A percentile compares a stretch with the other conserved stretches of the same genome.
Conservation (phyloP, 1,140 invertebrate species). For the Drosophila lini region DNA sequence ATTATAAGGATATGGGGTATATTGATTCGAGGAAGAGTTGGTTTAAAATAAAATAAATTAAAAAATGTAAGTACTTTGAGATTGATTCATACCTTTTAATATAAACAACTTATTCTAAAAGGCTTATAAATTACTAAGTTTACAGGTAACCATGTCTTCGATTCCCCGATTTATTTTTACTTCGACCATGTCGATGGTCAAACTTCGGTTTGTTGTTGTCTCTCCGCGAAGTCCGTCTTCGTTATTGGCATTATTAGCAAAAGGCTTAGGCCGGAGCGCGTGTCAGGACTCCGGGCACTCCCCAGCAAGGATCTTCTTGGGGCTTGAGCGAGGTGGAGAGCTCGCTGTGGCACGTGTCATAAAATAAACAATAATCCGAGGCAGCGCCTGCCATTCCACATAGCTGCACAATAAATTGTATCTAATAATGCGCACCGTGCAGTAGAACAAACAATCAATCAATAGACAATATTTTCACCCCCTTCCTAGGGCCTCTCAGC, state of each 20-base stretch:
- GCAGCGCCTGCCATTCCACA: constrained; percentile 77
- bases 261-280: constrained; percentile 72
- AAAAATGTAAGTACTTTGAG: no score
- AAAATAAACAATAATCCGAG: constrained; percentile 80
- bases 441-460: constrained; percentile 81
- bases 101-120: background rate
- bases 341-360: constrained; percentile 69
- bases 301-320: constrained; percentile 3
- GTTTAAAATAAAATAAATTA: background rate
- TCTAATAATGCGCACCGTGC: constrained; percentile 78
- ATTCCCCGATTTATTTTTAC: background rate
- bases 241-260: constrained; percentile 79
- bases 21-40: background rate
- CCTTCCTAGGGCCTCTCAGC: constrained; percentile 25
- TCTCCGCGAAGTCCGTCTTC: constrained; percentile 31
- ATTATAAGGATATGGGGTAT: constrained; percentile 3
- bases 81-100: background rate
- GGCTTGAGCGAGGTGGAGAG: constrained; percentile 5
- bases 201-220: constrained; percentile 5
- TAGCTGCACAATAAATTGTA: constrained; percentile 81
- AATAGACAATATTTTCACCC: constrained; percentile 78
- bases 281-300: constrained; percentile 62
- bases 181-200: constrained; percentile 14
- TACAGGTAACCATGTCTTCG: constrained; percentile 7
- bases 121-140: background rate